A percentile compares a stretch with the other conserved stretches of the same genome.
These are phyloP conservation scores for Aegithalos caudatus DNA, from an alignment of 2,113 vertebrate species.

Conservation along the genomic window DNA sequence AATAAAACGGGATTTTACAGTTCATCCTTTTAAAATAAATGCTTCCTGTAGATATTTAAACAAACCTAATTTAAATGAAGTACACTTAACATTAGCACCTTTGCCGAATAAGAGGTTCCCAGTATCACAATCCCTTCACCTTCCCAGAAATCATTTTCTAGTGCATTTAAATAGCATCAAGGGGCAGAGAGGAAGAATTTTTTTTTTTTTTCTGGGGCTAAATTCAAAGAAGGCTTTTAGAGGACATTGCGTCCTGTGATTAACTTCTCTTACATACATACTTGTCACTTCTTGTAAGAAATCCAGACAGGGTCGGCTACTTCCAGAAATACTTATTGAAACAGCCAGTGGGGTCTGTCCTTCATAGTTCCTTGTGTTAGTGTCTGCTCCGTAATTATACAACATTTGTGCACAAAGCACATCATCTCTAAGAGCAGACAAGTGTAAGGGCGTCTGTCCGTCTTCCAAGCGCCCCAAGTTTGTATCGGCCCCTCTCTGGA, in stretches of 20 bases:
- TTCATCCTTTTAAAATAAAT: not conserved
- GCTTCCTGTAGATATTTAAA: not conserved
- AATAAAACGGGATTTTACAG: not conserved
- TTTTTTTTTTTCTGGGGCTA: conserved; percentile 12
- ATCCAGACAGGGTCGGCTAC: conserved; percentile 94
- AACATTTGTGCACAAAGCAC: conserved; percentile 94
- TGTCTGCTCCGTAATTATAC: conserved; percentile 93
- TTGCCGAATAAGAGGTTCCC: not conserved
- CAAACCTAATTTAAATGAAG: not conserved
- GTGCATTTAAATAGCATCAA: conserved; percentile 23
- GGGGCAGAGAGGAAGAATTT: conserved; percentile 21
- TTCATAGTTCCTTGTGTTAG: conserved; percentile 95
- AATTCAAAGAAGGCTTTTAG: conserved; percentile 53
- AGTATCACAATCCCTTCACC: conserved; percentile 23
- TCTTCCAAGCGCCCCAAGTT: conserved; percentile 95
- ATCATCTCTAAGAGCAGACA: conserved; percentile 95
- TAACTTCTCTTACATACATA: conserved; percentile 81
- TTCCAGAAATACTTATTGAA: conserved; percentile 90
- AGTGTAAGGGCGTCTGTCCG: conserved; percentile 94
- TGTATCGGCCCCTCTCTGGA: conserved; percentile 96
- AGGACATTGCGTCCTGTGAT: conserved; percentile 41
- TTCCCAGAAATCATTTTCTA: conserved; percentile 40
- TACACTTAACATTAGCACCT: not conserved
- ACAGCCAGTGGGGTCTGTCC: conserved; percentile 96
- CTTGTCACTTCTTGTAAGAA: conserved; percentile 97